These are phyloP conservation scores for Eucera pruinosa DNA, from an alignment of 2,888 invertebrate species.

Conservation along the genomic window DNA sequence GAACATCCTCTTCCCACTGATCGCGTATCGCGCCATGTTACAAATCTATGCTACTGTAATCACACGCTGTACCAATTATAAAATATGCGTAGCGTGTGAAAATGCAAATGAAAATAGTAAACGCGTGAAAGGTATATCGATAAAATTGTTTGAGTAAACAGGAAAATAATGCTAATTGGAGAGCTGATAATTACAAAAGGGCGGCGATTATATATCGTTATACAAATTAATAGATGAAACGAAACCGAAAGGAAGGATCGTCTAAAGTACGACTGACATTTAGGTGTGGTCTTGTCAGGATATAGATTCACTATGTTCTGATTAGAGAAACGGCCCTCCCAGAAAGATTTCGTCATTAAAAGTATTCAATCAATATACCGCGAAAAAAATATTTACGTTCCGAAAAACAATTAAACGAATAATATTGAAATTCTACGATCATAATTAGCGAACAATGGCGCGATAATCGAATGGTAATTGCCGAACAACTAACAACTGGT, in stretches of 20 bases:
- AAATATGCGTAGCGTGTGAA: not conserved
- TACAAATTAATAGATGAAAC: constrained; percentile 1
- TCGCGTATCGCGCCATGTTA: not conserved
- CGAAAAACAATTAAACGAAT: not conserved
- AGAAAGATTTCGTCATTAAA: constrained; percentile 22
- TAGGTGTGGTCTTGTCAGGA: constrained; percentile 58
- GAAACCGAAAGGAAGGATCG: constrained; percentile 42
- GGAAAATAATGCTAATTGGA: not conserved
- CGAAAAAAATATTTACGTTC: too few species aligned
- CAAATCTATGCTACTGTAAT: not conserved
- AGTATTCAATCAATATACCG: constrained; percentile 18
- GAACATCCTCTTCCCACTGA: not conserved
- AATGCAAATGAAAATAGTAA: not conserved
- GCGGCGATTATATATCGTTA: too few species aligned
- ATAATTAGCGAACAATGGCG: not conserved
- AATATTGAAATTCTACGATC: not conserved
- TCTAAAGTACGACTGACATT: constrained; percentile 37
- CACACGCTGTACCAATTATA: too few species aligned
- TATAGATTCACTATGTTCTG: constrained; percentile 52
- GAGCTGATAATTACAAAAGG: too few species aligned
- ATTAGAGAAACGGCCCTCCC: constrained; percentile 58
- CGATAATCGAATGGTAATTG: constrained; percentile 2
- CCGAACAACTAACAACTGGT: not conserved
- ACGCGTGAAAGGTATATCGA: not conserved
- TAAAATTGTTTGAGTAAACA: not conserved